Conservation (phyloP, 2,113 vertebrate species). For the Cyphomyrus plagiostoma region DNA sequence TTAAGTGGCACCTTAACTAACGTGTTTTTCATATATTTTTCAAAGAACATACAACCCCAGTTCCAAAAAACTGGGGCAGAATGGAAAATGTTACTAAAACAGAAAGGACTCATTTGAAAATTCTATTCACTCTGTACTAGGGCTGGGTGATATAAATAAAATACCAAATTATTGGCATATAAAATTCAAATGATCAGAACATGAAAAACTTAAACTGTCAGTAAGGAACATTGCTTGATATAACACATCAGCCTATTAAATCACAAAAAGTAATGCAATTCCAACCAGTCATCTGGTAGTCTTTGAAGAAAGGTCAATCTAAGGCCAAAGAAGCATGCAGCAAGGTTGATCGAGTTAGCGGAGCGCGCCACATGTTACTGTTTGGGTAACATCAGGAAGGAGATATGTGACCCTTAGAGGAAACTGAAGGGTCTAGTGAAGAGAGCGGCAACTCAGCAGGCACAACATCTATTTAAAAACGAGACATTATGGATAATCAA, state of each 20-base stretch:
- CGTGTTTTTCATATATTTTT: too few species aligned
- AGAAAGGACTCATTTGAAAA: neutral
- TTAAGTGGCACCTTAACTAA: neutral
- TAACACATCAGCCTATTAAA: neutral
- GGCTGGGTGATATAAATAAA: neutral
- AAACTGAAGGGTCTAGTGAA: neutral
- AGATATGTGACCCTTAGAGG: neutral
- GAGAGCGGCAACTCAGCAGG: neutral
- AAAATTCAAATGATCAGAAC: neutral
- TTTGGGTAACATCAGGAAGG: neutral
- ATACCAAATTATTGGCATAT: neutral
- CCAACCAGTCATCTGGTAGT: neutral
- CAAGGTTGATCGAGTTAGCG: neutral
- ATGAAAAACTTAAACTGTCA: neutral
- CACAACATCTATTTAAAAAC: neutral
- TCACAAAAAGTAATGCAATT: neutral
- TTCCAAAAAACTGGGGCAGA: neutral
- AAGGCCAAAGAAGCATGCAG: neutral
- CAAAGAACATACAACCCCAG: neutral
- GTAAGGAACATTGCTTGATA: neutral
- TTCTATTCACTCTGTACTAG: neutral
- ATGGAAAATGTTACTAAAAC: neutral
- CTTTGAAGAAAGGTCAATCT: neutral
- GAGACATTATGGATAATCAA: neutral
- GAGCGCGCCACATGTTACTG: neutral